Base-by-base conservation (phyloP, 2,797 vertebrate species). In the Peromyscus aztecus region DNA sequence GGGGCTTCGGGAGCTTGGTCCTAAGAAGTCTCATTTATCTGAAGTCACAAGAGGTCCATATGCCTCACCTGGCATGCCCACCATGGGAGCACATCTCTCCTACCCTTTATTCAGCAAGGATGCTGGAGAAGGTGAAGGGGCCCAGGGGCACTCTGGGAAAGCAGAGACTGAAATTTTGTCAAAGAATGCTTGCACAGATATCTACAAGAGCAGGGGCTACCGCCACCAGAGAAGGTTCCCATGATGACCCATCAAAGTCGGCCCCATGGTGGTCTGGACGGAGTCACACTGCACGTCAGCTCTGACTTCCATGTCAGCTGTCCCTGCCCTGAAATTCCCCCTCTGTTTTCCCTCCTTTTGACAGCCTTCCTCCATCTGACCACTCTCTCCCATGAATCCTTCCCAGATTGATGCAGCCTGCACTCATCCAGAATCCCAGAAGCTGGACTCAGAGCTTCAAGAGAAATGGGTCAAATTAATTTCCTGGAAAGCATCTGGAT, bases 11-110 rank as follows among this genome's bases (percentile, higher is more conserved):
- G 83, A 21, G 12, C 59, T 71, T 9, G 2, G 27, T 75, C 67
- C 92, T 69, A 23, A 65, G 57, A n/a, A 46, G 93, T 17, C 69
- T 3, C 71, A 27, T 46, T 40, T 14, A 29, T 85, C 49, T 27
- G 1, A 69, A 67, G 13, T 31, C 19, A 31, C 71, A 40, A 57
- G 40, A 13, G 34, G 69, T 55, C 21, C 29, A 6, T 27, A 2
- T 4, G 46, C 83, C 49, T 55, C 1, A 0, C 75, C 75, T 1
- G 21, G 17, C 29, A 1, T 4, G 71, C 46, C 65, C 76, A 19
- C 77, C 77, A 73, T 23, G 67, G 23, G n/a, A 52, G 61, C 0
- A 0, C 1, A 0, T 34, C 61, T 21, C 23, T 6, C 49, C 80
- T 43, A 3, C 31, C 65, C 34, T 91, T 59, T 46, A n/a, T 52